phyloP scores from a whole-genome alignment of 2,888 invertebrate genomes.

The Orchestes rusci region DNA sequence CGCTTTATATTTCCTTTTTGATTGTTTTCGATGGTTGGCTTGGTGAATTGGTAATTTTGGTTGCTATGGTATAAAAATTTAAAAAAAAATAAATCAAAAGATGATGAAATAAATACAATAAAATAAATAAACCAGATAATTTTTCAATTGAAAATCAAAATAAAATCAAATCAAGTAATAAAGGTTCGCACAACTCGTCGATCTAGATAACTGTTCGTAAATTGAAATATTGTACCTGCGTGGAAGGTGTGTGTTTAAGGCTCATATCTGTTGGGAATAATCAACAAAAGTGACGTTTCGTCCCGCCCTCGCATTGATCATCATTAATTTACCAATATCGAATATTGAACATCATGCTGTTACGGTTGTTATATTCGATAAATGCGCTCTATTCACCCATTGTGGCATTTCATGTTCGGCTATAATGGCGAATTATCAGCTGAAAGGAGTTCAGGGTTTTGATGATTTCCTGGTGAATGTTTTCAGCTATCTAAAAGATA shows the following conservation, averaged over 20 bases:
- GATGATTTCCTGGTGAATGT: too few species aligned
- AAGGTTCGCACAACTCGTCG: constrained; percentile 19
- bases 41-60: too few species aligned
- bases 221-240: constrained; percentile 38
- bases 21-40: too few species aligned
- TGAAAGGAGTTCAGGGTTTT: too few species aligned
- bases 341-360: constrained; percentile 21
- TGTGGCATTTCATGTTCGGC: neutral
- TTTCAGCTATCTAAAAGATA: too few species aligned
- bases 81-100: too few species aligned
- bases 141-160: neutral
- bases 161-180: constrained; percentile 7
- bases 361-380: constrained; percentile 16
- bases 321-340: constrained; percentile 23
- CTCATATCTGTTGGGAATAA: constrained; percentile 33
- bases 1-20: too few species aligned
- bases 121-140: neutral
- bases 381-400: constrained; percentile 6
- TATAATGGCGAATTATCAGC: too few species aligned
- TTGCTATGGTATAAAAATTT: too few species aligned
- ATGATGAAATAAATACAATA: neutral
- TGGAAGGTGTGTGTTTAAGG: constrained; percentile 31
- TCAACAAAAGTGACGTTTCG: constrained; percentile 29
- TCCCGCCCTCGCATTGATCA: constrained; percentile 31
- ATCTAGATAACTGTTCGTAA: constrained; percentile 37